These are phyloP conservation scores for Odontomachus brunneus DNA, from an alignment of 1,140 invertebrate genomes.

Conservation along the genomic window DNA sequence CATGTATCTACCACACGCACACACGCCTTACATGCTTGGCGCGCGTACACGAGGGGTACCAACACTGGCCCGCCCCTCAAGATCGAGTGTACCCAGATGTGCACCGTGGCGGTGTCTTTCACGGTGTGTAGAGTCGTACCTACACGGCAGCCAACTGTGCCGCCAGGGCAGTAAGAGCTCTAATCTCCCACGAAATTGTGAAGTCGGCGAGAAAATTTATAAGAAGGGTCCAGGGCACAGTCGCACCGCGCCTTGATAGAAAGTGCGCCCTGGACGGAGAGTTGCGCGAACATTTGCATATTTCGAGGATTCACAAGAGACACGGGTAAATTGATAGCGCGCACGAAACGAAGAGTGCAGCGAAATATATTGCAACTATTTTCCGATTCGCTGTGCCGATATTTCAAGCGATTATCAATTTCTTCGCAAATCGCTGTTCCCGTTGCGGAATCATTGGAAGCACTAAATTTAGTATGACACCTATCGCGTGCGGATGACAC, in stretches of 20 bases:
- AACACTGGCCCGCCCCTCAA: constrained; percentile 25
- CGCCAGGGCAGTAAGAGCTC: constrained; percentile 73
- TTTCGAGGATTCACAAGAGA: constrained; percentile 1
- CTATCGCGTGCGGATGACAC: constrained; percentile 10
- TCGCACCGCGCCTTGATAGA: constrained; percentile 1
- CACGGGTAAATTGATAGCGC: background rate
- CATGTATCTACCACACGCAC: constrained; percentile 73
- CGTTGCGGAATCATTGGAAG: background rate
- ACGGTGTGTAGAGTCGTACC: constrained; percentile 62
- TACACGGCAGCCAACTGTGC: constrained; percentile 67
- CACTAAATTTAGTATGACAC: constrained; percentile 27
- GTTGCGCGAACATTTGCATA: background rate
- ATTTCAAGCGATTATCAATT: background rate
- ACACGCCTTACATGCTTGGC: constrained; percentile 34
- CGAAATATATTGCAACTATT: background rate
- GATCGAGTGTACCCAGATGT: constrained; percentile 66
- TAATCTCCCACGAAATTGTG: constrained; percentile 80
- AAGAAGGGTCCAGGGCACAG: constrained; percentile 33
- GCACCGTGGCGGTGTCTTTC: constrained; percentile 71
- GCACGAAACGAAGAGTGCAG: background rate
- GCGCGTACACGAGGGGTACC: constrained; percentile 4
- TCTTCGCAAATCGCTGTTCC: background rate
- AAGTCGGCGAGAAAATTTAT: constrained; percentile 77
- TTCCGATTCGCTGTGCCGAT: background rate
- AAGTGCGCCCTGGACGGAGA: background rate